A percentile compares a stretch with the other conserved stretches of the same genome.
phyloP scores from a whole-genome alignment of 2,113 vertebrate genomes.

The Aptenodytes forsteri region DNA sequence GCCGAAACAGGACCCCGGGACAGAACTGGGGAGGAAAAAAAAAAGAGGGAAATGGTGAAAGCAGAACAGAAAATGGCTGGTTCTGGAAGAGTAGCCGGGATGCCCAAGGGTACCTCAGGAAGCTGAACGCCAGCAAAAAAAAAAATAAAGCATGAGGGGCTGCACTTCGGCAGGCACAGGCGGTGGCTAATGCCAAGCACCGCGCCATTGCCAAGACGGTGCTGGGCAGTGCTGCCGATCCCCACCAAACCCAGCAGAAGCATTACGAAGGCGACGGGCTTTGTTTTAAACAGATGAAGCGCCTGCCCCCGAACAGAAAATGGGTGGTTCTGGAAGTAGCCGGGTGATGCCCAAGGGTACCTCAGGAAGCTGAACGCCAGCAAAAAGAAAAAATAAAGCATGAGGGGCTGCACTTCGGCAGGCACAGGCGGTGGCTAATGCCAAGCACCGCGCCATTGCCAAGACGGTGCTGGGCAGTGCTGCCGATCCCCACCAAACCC shows the following conservation, averaged over 20 bases:
- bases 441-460: rapidly evolving
- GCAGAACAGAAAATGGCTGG: not conserved
- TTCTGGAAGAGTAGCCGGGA: not conserved
- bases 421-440: not conserved
- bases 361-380: not conserved
- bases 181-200: rapidly evolving
- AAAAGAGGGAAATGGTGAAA: not conserved
- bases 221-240: not conserved
- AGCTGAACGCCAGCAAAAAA: not conserved
- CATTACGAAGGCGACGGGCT: not conserved
- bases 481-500: not conserved
- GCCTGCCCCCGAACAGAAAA: not conserved
- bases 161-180: not conserved
- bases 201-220: rapidly evolving
- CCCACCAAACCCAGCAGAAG: not conserved
- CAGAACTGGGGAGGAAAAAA: not conserved
- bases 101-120: not conserved
- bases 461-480: rapidly evolving
- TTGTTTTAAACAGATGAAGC: conserved; percentile 48
- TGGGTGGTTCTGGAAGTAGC: not conserved
- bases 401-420: not conserved
- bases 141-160: not conserved
- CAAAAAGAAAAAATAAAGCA: not conserved
- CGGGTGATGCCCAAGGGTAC: not conserved
- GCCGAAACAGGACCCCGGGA: not conserved